A percentile compares a stretch with the other conserved stretches of the same genome.
Evolutionary conservation across 2,888 invertebrate species (phyloP).

Genomic region (Idaea aversata): DNA sequence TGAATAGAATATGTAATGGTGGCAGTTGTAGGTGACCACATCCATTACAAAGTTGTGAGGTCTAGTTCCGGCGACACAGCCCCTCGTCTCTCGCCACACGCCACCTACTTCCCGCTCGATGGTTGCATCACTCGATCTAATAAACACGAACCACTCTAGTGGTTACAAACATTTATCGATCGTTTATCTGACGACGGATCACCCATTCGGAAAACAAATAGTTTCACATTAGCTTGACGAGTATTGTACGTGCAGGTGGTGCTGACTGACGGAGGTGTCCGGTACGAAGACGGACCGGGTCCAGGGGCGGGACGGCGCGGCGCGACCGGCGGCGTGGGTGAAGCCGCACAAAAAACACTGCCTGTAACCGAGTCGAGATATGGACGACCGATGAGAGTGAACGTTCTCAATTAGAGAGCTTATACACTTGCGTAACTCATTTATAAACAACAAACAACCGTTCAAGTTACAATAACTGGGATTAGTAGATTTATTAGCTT

Average conservation of each 20-base stretch:
- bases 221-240: not conserved
- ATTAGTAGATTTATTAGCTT: conserved; percentile 1
- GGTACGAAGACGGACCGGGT: no score
- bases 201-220: not conserved
- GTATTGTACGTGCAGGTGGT: not conserved
- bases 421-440: not conserved
- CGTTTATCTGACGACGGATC: not conserved
- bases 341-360: not conserved
- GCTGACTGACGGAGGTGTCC: no score
- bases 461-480: not conserved
- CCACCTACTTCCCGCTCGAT: not conserved
- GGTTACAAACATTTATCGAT: conserved; percentile 13
- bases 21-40: conserved; percentile 10
- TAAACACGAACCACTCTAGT: conserved; percentile 5
- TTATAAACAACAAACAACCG: not conserved
- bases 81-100: conserved; percentile 1
- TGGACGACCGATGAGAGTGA: not conserved
- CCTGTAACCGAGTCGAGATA: not conserved
- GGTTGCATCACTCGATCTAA: conserved; percentile 9
- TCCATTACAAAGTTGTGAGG: conserved; percentile 14
- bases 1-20: conserved; percentile 1
- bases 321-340: no score
- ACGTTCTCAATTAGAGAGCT: not conserved
- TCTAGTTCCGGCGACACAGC: conserved; percentile 24
- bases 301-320: no score